Evolutionary conservation across 2,113 vertebrate species (phyloP).

Genomic region (Riparia riparia): DNA sequence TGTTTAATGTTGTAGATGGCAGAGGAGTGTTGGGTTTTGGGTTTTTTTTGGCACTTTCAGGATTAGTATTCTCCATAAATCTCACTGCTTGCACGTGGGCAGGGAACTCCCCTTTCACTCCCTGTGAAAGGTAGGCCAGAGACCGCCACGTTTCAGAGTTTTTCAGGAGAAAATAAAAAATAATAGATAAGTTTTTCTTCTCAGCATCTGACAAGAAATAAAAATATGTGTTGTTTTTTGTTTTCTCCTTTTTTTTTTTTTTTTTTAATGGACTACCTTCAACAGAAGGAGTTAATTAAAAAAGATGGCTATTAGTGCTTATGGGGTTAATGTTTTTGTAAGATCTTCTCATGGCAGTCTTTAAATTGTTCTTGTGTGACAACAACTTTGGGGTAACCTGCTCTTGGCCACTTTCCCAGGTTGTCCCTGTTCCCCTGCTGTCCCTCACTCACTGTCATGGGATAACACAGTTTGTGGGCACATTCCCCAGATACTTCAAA

Average conservation of each 20-base stretch:
- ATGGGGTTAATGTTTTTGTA: background rate
- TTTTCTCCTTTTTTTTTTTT: background rate
- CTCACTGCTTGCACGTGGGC: background rate
- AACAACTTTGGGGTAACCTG: background rate
- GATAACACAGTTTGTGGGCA: background rate
- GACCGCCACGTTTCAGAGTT: background rate
- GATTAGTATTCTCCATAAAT: background rate
- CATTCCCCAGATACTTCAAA: background rate
- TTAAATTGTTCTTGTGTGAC: background rate
- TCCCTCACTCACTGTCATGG: background rate
- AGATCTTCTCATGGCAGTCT: background rate
- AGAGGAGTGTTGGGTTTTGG: background rate
- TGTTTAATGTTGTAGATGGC: background rate
- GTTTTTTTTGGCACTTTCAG: background rate
- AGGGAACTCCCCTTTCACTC: background rate
- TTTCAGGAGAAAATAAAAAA: background rate
- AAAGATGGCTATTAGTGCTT: background rate
- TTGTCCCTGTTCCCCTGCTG: rapidly evolving
- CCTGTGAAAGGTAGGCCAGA: background rate
- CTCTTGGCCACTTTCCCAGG: background rate
- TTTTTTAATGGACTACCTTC: background rate
- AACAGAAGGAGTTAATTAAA: background rate
- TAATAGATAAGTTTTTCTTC: background rate
- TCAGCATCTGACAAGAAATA: background rate
- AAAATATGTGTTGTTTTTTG: background rate